Conservation (phyloP, 2,888 invertebrate species). For the Nineta flava region DNA sequence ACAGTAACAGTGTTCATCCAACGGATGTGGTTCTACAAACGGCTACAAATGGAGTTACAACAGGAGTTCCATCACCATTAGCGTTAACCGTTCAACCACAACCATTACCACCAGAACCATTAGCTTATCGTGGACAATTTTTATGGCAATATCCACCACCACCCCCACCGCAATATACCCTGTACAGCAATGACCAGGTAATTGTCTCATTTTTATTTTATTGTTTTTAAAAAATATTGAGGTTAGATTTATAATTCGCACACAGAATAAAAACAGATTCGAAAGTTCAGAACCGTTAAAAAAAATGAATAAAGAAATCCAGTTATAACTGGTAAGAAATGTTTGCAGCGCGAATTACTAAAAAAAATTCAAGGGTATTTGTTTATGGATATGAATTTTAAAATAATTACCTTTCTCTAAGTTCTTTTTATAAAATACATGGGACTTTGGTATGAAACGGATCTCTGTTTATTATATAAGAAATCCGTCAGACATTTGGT, state of each 20-base stretch:
- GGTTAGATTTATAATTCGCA: background rate
- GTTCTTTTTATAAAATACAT: too few species aligned
- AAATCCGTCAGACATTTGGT: too few species aligned
- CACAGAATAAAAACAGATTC: background rate
- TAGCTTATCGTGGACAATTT: constrained; percentile 50
- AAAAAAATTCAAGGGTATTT: background rate
- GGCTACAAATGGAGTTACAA: constrained; percentile 24
- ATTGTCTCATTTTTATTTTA: constrained; percentile 24
- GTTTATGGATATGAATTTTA: background rate
- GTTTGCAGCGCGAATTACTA: background rate
- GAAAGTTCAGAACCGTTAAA: background rate
- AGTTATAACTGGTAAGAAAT: background rate
- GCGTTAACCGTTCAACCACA: constrained; percentile 24
- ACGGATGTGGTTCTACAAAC: constrained; percentile 46
- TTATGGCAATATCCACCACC: constrained; percentile 76
- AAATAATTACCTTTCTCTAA: background rate
- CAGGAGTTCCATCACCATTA: constrained; percentile 23
- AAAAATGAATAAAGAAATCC: background rate
- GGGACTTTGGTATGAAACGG: too few species aligned
- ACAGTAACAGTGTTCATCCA: constrained; percentile 52
- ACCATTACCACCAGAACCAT: constrained; percentile 31
- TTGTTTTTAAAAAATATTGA: background rate
- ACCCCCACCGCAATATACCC: constrained; percentile 54
- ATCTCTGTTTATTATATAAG: too few species aligned
- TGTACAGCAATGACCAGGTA: constrained; percentile 72